These are phyloP conservation scores for Aspidoscelis tigris DNA, from an alignment of 2,113 vertebrate genomes.

Conservation along the genomic window DNA sequence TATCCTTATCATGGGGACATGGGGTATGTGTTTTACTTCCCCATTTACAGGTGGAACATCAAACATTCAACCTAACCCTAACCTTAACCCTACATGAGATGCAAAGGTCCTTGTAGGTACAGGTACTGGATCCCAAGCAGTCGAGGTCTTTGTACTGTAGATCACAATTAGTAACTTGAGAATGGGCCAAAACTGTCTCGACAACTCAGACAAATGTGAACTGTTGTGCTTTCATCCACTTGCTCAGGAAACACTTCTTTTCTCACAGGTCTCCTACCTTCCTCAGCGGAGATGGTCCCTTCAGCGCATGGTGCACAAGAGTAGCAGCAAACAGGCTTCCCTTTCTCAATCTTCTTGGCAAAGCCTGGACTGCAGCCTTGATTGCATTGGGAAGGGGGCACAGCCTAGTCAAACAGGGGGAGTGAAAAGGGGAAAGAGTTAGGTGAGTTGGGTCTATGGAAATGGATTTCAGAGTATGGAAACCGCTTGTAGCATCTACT, in stretches of 20 bases:
- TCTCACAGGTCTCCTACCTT: not conserved
- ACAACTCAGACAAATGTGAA: not conserved
- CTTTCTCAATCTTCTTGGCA: not conserved
- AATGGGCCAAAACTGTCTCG: not conserved
- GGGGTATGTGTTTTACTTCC: no score
- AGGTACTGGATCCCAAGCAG: not conserved
- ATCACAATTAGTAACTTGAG: not conserved
- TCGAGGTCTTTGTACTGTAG: not conserved
- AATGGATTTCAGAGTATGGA: not conserved
- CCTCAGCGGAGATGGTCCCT: not conserved
- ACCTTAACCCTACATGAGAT: no score
- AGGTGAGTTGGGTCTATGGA: no score
- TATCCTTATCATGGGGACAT: no score
- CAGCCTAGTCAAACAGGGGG: not conserved
- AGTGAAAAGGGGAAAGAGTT: not conserved
- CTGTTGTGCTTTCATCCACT: not conserved
- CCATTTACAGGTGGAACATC: no score
- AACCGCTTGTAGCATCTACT: no score
- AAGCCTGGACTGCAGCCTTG: not conserved
- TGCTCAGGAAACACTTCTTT: not conserved
- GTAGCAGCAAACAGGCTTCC: not conserved
- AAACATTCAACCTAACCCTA: no score
- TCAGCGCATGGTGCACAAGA: not conserved
- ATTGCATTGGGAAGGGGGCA: not conserved
- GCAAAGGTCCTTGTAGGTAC: not conserved